Evolutionary conservation across 1,140 invertebrate genomes (phyloP).

Genomic region (Hyles euphorbiae): DNA sequence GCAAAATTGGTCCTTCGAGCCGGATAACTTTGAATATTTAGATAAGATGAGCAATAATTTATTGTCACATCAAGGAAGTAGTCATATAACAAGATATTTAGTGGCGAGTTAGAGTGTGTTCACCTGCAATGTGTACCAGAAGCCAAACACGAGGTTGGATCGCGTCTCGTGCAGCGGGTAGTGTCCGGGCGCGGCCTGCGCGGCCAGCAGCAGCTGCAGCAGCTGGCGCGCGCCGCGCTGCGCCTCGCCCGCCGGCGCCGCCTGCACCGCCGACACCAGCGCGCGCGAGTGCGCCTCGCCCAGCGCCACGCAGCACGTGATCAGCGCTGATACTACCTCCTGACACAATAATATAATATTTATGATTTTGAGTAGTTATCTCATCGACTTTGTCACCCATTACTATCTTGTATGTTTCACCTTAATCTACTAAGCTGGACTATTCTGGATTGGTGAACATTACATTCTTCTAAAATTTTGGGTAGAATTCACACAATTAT

Average conservation of each 20-base stretch:
- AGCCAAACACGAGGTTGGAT: conserved; percentile 89
- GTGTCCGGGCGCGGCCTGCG: conserved; percentile 86
- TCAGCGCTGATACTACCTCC: conserved; percentile 64
- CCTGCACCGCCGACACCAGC: conserved; percentile 44
- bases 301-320: conserved; percentile 62
- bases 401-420: too few species aligned
- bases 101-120: not conserved
- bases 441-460: too few species aligned
- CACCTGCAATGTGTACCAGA: conserved; percentile 94
- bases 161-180: conserved; percentile 90
- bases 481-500: too few species aligned
- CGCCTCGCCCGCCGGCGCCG: conserved; percentile 20
- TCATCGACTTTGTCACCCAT: too few species aligned
- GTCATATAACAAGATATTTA: too few species aligned
- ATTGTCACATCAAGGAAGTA: too few species aligned
- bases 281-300: conserved; percentile 56
- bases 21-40: too few species aligned
- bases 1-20: too few species aligned
- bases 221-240: conserved; percentile 54
- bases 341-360: conserved; percentile 15
- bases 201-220: conserved; percentile 81
- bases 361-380: too few species aligned
- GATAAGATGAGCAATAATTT: too few species aligned
- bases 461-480: too few species aligned
- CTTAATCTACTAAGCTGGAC: too few species aligned